A percentile compares a stretch with the other conserved stretches of the same genome.
phyloP scores from a whole-genome alignment of 2,797 vertebrate genomes.

The Microchirus variegatus region DNA sequence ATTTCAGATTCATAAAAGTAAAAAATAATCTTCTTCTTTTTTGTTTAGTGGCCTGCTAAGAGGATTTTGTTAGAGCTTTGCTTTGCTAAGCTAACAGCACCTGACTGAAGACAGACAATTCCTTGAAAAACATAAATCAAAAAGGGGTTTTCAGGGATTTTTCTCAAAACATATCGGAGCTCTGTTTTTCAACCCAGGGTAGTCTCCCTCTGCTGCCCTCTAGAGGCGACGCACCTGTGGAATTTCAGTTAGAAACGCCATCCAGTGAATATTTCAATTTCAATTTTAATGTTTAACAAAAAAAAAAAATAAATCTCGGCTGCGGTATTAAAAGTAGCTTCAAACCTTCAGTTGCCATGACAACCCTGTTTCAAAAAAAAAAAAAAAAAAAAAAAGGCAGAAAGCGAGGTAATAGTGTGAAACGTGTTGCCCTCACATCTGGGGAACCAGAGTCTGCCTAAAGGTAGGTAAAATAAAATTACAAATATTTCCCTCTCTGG shows the following conservation, averaged over 20 bases:
- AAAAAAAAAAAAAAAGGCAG: no score
- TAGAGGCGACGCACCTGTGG: neutral
- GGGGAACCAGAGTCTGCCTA: slow-evolving; percentile 21
- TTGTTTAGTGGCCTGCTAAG: no score
- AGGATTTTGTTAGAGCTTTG: no score
- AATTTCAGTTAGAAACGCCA: no score
- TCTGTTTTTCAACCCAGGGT: neutral
- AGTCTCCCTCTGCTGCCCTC: neutral
- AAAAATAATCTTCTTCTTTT: no score
- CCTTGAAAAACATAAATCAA: no score
- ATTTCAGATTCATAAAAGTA: no score
- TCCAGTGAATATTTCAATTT: neutral
- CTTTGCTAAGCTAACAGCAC: no score
- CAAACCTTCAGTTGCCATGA: slow-evolving; percentile 35
- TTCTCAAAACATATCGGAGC: no score
- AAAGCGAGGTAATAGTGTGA: slow-evolving; percentile 16
- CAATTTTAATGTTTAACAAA: no score
- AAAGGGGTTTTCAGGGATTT: no score
- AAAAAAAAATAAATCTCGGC: neutral
- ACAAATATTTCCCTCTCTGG: neutral
- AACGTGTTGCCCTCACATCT: slow-evolving; percentile 9
- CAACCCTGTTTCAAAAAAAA: slow-evolving; percentile 39
- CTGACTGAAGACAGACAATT: no score
- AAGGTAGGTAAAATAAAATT: slow-evolving; percentile 12
- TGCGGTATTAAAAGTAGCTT: neutral